Conservation (phyloP, 2,797 vertebrate species). For the Melopsittacus undulatus region DNA sequence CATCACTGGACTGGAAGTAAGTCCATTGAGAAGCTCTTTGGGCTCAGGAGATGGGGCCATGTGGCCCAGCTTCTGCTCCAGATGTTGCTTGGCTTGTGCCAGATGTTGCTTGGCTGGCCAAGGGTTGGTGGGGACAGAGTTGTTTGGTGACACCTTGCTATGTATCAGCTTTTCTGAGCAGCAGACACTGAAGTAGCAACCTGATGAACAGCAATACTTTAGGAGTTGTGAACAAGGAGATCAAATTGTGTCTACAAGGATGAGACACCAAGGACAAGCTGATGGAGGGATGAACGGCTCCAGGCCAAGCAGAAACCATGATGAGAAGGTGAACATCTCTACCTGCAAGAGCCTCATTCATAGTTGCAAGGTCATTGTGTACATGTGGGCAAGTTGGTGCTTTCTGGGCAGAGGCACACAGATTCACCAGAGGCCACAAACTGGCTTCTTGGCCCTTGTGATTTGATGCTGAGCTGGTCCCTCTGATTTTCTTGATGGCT, state of each 20-base stretch:
- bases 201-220: background rate
- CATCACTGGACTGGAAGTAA: background rate
- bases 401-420: background rate
- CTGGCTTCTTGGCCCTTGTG: background rate
- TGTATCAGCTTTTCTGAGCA: background rate
- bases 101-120: background rate
- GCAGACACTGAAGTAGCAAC: background rate
- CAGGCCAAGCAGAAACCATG: background rate
- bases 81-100: background rate
- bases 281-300: background rate
- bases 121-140: background rate
- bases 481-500: background rate
- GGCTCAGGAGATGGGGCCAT: background rate
- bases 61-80: background rate
- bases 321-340: background rate
- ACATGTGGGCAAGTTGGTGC: background rate
- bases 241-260: background rate
- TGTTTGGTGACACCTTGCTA: constrained; percentile 15
- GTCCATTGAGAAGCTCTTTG: background rate
- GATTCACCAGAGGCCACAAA: background rate
- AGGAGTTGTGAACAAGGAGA: background rate
- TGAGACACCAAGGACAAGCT: background rate
- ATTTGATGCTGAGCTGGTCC: background rate
- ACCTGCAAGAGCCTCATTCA: background rate
- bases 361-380: background rate